These are phyloP conservation scores for Onthophagus taurus DNA, from an alignment of 1,140 invertebrate species.

Conservation along the genomic window DNA sequence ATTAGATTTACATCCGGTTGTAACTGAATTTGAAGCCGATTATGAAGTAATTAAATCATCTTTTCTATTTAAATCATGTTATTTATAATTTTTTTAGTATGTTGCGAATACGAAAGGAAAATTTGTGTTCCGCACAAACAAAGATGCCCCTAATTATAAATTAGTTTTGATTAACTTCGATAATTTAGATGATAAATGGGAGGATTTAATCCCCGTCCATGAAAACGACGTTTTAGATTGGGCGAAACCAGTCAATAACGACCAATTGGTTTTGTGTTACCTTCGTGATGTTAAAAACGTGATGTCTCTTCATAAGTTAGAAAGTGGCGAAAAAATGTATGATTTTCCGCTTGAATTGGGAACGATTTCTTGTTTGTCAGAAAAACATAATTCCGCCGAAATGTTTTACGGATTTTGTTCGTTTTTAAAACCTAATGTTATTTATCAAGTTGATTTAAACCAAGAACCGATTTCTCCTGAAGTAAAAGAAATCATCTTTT, in stretches of 20 bases:
- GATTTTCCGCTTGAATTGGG: slow-evolving; percentile 79
- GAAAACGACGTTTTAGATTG: slow-evolving; percentile 82
- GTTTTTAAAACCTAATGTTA: slow-evolving; percentile 85
- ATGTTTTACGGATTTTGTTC: slow-evolving; percentile 93
- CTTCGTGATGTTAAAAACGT: slow-evolving; percentile 80
- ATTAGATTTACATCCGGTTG: slow-evolving; percentile 61
- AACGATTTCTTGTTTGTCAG: slow-evolving; percentile 73
- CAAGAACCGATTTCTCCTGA: slow-evolving; percentile 52
- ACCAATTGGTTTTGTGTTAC: slow-evolving; percentile 87
- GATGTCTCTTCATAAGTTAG: slow-evolving; percentile 71
- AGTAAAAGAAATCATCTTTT: no score
- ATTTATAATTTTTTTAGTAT: no score
- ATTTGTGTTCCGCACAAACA: slow-evolving; percentile 87
- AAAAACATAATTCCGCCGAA: slow-evolving; percentile 76
- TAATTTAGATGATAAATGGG: slow-evolving; percentile 70
- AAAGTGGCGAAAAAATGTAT: slow-evolving; percentile 60
- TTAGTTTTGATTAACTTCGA: slow-evolving; percentile 84
- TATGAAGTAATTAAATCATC: no score
- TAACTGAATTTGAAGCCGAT: slow-evolving; percentile 87
- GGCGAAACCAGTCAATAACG: slow-evolving; percentile 68
- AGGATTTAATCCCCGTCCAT: slow-evolving; percentile 75
- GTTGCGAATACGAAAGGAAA: slow-evolving; percentile 79
- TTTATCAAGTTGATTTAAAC: slow-evolving; percentile 79
- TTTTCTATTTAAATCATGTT: no score
- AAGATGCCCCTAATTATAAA: slow-evolving; percentile 84